Evolutionary conservation across 2,888 invertebrate genomes (phyloP), one percentile per base, ranked within the genome.

Genomic region (Polietes domitor): DNA sequence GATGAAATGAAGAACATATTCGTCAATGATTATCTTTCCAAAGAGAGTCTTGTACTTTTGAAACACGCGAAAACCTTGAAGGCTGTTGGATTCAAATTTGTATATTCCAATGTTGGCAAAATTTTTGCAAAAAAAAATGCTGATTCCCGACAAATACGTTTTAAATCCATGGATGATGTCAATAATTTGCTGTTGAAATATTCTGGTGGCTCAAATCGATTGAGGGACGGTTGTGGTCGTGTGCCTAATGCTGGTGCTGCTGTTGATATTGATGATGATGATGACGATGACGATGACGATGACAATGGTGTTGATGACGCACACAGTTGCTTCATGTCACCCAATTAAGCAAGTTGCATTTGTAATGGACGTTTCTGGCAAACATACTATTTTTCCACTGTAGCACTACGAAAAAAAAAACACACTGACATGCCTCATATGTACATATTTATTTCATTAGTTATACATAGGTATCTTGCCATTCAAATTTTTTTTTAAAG

Each of bases 11-110:
- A 78, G 37, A 26, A n/a, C 21, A 63, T 78, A 1, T 78, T 47
- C 21, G 17, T 72, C 1, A 78, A 72, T 65, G 71, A 79, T 47
- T 68, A 37, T 26, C 43, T 73, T n/a, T 28, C 65, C 19, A 79
- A 19, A 26, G 79, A 74, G 32, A 47, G 26, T 19, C 53, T 50
- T 47, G 43, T 28, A 37, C 0, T 73, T 7, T 73, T 55, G 26
- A 55, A 58, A 28, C 26, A 78, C 61, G 72, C 77, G 0, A 77
- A 71, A 32, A 50, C 71, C 0, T 7, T 72, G 24, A 78, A 78
- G 26, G 0, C 21, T n/a, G 37, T 78, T 17, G 63, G 78, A 3
- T 78, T 15, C 37, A 78, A 65, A 28, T 72, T 72, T 19, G 53
- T 78, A 9, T 72, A 65, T 41, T 32, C 19, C 9, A 70, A 17